A percentile compares a stretch with the other conserved stretches of the same genome.
Conservation (phyloP, 2,797 vertebrate species). For the Sorex maritimensis region DNA sequence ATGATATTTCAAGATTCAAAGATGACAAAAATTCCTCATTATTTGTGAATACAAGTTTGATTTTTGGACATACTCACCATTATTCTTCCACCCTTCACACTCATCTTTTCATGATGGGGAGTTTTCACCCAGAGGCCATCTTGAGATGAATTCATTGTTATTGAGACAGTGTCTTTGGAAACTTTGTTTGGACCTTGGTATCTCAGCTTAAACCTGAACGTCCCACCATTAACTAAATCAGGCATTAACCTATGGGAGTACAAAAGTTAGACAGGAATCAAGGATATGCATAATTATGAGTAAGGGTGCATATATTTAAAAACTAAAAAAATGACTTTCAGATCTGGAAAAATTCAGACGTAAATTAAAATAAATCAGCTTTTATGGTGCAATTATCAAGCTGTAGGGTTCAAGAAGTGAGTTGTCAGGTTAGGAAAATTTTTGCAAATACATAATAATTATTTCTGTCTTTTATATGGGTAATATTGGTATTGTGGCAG, state of each 20-base stretch:
- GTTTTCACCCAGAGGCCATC: not conserved
- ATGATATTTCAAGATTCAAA: not conserved
- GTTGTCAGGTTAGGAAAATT: not conserved
- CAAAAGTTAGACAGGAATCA: not conserved
- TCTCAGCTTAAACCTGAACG: not conserved
- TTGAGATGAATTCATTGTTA: not conserved
- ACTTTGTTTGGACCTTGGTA: not conserved
- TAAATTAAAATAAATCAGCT: not conserved
- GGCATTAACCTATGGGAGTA: not conserved
- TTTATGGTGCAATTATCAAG: not conserved
- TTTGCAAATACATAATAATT: not conserved
- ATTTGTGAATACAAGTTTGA: not conserved
- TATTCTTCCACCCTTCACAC: not conserved
- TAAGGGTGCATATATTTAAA: not conserved
- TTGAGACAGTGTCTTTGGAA: not conserved
- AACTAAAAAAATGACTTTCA: not conserved
- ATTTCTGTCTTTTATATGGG: not conserved
- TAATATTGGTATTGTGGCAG: not conserved
- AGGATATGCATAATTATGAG: not conserved
- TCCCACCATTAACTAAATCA: not conserved
- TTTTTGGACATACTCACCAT: accelerated
- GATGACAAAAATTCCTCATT: accelerated
- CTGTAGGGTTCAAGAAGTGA: not conserved
- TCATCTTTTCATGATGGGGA: not conserved
- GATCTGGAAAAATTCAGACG: not conserved